Conservation (phyloP, 2,113 vertebrate species). For the Gymnobelideus leadbeateri region DNA sequence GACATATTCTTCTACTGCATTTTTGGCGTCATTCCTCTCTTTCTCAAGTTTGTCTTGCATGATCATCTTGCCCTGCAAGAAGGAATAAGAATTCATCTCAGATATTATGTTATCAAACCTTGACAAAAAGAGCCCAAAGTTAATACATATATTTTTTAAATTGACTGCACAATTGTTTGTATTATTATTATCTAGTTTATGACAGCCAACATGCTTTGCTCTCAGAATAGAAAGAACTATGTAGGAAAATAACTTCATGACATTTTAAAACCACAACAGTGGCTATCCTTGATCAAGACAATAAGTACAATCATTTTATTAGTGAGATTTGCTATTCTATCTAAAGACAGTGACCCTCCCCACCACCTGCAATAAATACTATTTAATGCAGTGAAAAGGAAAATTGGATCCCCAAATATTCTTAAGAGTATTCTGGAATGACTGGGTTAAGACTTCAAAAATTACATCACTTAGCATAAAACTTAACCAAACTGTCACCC, state of each 20-base stretch:
- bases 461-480: not conserved
- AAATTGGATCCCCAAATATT: not conserved
- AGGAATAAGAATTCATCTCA: not conserved
- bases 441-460: not conserved
- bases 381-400: not conserved
- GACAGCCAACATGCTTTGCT: not conserved
- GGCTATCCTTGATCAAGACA: not conserved
- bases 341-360: not conserved
- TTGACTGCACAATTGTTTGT: not conserved
- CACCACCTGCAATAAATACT: not conserved
- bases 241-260: not conserved
- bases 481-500: not conserved
- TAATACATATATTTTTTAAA: not conserved
- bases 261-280: not conserved
- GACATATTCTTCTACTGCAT: constrained; percentile 89
- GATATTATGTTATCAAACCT: not conserved
- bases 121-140: not conserved
- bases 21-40: constrained; percentile 89
- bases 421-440: not conserved
- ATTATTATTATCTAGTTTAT: not conserved
- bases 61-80: constrained; percentile 87
- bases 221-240: not conserved
- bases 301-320: not conserved
- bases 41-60: constrained; percentile 90
- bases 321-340: not conserved